Evolutionary conservation across 30 jellyfish, hydroid and myxozoan species (phyloP).

Genomic region (Turritopsis dohrnii): DNA sequence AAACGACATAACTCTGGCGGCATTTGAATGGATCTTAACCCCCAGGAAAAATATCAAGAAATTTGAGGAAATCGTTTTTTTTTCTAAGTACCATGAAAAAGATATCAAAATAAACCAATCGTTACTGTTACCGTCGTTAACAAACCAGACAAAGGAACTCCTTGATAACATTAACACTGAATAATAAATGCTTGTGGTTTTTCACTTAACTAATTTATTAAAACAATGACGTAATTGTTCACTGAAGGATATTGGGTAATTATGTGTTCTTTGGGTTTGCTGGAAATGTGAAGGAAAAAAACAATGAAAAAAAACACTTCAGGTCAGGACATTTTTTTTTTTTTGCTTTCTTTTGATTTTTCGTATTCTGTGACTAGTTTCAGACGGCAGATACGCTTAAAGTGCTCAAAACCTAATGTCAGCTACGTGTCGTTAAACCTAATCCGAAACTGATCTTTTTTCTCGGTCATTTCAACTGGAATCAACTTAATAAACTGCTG

Average conservation of each 20-base stretch:
- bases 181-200: neutral
- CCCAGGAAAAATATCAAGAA: neutral
- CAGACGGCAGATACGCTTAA: too few species aligned
- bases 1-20: neutral
- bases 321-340: too few species aligned
- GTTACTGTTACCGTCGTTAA: neutral
- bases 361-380: too few species aligned
- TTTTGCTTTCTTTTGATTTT: too few species aligned
- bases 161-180: neutral
- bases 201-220: neutral
- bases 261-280: too few species aligned
- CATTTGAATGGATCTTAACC: neutral
- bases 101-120: neutral
- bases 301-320: too few species aligned
- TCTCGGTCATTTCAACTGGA: too few species aligned
- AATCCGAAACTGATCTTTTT: too few species aligned
- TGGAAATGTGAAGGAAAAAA: too few species aligned
- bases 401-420: too few species aligned
- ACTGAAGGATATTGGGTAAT: neutral
- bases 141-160: neutral
- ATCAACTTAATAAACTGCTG: too few species aligned
- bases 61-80: neutral
- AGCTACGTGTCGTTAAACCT: too few species aligned
- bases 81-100: neutral
- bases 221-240: neutral